Evolutionary conservation across 1,140 invertebrate genomes (phyloP).

Genomic region (Doryteuthis pealeii): DNA sequence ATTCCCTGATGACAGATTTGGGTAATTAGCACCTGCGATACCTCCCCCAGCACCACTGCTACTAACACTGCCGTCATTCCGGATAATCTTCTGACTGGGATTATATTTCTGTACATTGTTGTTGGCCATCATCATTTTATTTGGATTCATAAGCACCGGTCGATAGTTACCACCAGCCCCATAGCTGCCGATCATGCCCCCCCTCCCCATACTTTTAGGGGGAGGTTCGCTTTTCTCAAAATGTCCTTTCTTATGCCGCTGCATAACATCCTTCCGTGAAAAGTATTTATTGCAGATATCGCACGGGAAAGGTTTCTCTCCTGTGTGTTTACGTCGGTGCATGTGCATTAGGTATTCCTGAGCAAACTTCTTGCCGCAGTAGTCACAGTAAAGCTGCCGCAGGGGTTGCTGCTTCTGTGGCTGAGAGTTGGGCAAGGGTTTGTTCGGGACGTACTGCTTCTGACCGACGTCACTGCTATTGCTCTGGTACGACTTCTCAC

Average conservation of each 20-base stretch:
- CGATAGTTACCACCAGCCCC: too few species aligned
- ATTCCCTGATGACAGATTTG: too few species aligned
- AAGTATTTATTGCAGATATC: slow-evolving; percentile 67
- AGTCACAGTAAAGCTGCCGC: slow-evolving; percentile 39
- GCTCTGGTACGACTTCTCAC: neutral
- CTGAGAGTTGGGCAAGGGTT: neutral
- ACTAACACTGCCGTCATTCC: too few species aligned
- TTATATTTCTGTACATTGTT: too few species aligned
- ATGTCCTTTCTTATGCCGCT: slow-evolving; percentile 71
- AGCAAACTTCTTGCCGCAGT: slow-evolving; percentile 50
- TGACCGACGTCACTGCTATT: neutral
- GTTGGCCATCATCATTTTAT: too few species aligned
- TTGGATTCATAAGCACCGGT: too few species aligned
- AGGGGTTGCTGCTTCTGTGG: neutral
- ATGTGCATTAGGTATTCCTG: slow-evolving; percentile 40
- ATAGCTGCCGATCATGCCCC: too few species aligned
- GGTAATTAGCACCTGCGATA: too few species aligned
- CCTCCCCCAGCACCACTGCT: too few species aligned
- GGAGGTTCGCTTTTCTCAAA: slow-evolving; percentile 21
- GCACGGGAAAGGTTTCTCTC: slow-evolving; percentile 11
- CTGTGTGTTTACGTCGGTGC: slow-evolving; percentile 53
- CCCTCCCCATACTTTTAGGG: neutral
- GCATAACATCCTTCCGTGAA: slow-evolving; percentile 89
- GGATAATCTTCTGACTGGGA: too few species aligned
- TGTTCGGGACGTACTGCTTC: neutral